Evolutionary conservation across 2,113 vertebrate genomes (phyloP), one percentile per base, ranked within the genome.

Genomic region (Ascaphus truei): DNA sequence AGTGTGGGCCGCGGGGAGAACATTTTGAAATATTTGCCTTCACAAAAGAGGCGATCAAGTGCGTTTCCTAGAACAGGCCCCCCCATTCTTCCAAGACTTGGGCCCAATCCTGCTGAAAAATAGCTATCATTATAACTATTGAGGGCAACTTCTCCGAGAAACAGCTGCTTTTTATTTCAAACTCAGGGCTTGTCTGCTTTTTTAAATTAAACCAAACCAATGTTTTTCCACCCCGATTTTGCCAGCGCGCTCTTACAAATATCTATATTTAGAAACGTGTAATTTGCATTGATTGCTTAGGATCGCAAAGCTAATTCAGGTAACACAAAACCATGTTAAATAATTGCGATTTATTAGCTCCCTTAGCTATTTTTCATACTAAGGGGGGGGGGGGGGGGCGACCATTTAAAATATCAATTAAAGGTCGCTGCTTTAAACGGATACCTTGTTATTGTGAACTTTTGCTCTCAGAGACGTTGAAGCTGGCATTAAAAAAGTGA

Each of bases 81-180:
- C 20, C 41, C 37, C 66, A 50, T 69, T 69, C 66, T 69, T 50
- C 60, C n/a, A 20, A 51, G 41, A 48, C 39, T 34, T 69, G 50
- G 66, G 55, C 55, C 55, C 66, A 60, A 59, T 59, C 10, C 55
- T 59, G 22, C 59, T 69, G 57, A 20, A 67, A 60, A 75, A 56
- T 43, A 60, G 22, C 48, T 73, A 68, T 55, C 3, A 7, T 56
- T 57, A 75, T 1, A 33, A 80, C 72, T 52, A 76, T 53, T 52
- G 25, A 58, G 0, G 9, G 76, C 71, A 77, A 20, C 74, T 66
- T 69, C 83, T 80, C 78, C 74, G 77, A 78, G 82, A 79, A 83
- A 82, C 86, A 91, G 89, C 86, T 86, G 84, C 58, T 80, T 92
- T 86, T 89, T 91, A 74, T 89, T 90, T 90, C 86, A 84, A 84